Evolutionary conservation across 64 coral and sea anemone genomes (phyloP), one percentile per base, ranked within the genome.

Genomic region (Orbicella faveolata): DNA sequence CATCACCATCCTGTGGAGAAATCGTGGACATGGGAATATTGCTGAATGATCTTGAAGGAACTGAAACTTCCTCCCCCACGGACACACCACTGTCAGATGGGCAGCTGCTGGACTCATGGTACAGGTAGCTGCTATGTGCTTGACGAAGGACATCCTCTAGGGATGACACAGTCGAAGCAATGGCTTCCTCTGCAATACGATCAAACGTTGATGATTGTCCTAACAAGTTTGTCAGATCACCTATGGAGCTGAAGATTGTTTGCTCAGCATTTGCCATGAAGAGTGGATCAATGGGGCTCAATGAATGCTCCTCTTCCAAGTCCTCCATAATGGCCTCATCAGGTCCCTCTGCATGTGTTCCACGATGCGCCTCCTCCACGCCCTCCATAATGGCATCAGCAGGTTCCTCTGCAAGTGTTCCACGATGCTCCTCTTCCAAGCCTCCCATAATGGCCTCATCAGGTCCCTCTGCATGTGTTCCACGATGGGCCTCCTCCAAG

Each of bases 231-330:
- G 0, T 52, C 25, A 85, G 52, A 65, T 72, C 63, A 16, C 82
- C 41, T 52, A 85, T 85, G 21, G 82, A 85, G 82, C 82, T 85
- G 23, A 85, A 85, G 39, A 85, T 85, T 21, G 82, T 85, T 9
- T 73, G 36, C 18, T 85, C 82, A 17, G 41, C 82, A 85, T n/a
- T 72, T 26, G 82, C 65, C 44, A 85, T 41, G 23, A 85, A 72
- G 36, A 72, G 36, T 52, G 82, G 82, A 33, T 85, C 64, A 52
- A 73, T 73, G 19, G 82, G 82, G 68, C 64, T 85, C 82, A 52
- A 85, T 15, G 21, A 21, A 12, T 25, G 63, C 20, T 6, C 23
- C 21, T 70, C 82, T 6, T 21, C 36, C 3, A 66, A n/a, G 41
- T 14, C 41, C 2, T 85, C 82, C 16, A 72, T 9, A 25, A 39